Conservation (phyloP, 2,113 vertebrate genomes). For the Hoplias malabaricus region DNA sequence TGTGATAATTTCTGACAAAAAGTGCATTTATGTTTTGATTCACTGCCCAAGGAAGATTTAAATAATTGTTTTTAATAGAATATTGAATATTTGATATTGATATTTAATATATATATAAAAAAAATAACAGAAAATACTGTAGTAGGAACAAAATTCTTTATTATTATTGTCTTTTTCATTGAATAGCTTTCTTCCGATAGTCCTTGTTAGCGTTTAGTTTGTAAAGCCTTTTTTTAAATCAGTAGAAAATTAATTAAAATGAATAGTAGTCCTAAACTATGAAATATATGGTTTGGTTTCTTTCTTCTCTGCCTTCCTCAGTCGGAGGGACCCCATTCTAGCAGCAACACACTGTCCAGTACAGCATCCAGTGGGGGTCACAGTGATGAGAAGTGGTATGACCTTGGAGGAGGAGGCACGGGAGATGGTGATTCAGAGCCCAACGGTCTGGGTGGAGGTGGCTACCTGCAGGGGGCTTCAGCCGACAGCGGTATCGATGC, state of each 20-base stretch:
- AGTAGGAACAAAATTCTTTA: too few species aligned
- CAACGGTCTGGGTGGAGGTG: constrained; percentile 83
- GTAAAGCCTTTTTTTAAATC: too few species aligned
- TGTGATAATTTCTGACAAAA: not conserved
- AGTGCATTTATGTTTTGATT: too few species aligned
- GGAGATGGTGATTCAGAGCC: constrained; percentile 76
- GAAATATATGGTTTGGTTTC: not conserved
- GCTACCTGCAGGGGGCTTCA: constrained; percentile 91
- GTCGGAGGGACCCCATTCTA: constrained; percentile 94
- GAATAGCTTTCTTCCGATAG: too few species aligned
- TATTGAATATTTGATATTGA: too few species aligned
- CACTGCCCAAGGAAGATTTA: not conserved
- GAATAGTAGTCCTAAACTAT: too few species aligned
- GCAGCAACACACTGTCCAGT: constrained; percentile 96
- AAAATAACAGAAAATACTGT: too few species aligned
- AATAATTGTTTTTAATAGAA: too few species aligned
- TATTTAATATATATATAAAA: too few species aligned
- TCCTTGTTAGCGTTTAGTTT: too few species aligned
- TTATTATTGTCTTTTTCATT: too few species aligned
- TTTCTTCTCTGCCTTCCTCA: constrained; percentile 57
- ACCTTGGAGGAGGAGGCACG: constrained; percentile 74
- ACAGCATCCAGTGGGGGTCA: constrained; percentile 90
- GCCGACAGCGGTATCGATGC: constrained; percentile 94
- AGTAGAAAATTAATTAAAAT: too few species aligned
- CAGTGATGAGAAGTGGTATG: constrained; percentile 98